Conservation (phyloP, 2,797 vertebrate species). For the Dermochelys coriacea region DNA sequence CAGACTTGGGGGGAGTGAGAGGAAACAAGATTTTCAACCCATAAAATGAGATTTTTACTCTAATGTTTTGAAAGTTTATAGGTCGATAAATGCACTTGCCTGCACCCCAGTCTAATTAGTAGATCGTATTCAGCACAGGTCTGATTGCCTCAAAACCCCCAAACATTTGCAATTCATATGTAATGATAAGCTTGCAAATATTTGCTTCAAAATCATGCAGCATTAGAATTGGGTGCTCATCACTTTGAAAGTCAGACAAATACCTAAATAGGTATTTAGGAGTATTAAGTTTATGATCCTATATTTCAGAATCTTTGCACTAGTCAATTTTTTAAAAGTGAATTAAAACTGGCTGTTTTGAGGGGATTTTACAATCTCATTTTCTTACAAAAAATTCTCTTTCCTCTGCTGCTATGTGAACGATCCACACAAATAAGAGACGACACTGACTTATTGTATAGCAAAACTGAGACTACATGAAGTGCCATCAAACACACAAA, state of each 20-base stretch:
- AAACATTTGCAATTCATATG: accelerated
- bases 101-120: accelerated
- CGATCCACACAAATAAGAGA: accelerated
- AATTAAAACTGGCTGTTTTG: not conserved
- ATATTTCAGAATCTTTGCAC: not conserved
- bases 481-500: no score
- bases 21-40: not conserved
- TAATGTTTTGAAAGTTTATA: accelerated
- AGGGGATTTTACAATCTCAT: not conserved
- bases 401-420: not conserved
- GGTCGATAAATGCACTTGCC: not conserved
- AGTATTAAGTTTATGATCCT: not conserved
- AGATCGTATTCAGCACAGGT: accelerated
- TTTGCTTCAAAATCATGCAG: not conserved
- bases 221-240: not conserved
- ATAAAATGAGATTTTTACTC: accelerated
- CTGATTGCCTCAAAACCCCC: not conserved
- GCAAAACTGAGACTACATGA: accelerated
- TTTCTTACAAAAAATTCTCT: not conserved
- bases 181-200: accelerated
- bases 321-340: not conserved
- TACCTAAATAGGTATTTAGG: not conserved
- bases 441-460: not conserved
- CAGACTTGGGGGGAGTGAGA: no score
- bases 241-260: not conserved